Percentiles rank a stretch among this genome's conserved stretches.
phyloP scores from a whole-genome alignment of 2,113 vertebrate species.

The Eclectus roratus region DNA sequence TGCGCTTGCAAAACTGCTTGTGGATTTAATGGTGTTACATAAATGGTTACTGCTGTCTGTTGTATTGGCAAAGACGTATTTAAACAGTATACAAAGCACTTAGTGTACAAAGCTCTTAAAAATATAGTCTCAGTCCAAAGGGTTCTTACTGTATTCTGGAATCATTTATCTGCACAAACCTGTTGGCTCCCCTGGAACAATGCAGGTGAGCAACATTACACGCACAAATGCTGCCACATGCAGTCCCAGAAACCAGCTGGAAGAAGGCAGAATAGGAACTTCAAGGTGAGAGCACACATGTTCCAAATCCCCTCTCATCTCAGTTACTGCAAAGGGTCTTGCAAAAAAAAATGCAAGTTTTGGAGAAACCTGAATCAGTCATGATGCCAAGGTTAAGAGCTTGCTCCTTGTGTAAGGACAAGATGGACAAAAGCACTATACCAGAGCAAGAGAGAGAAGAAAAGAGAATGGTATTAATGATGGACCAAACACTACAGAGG shows the following conservation, averaged over 20 bases:
- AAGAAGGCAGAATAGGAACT: neutral
- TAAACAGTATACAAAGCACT: neutral
- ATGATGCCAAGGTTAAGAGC: neutral
- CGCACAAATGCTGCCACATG: neutral
- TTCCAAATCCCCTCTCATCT: neutral
- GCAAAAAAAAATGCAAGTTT: neutral
- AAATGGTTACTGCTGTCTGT: neutral
- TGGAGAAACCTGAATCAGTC: neutral
- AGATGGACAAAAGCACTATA: neutral
- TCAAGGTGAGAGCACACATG: neutral
- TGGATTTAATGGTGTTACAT: conserved; percentile 1
- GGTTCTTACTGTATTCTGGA: neutral
- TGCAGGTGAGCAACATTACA: neutral
- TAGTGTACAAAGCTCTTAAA: neutral
- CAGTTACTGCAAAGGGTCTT: neutral
- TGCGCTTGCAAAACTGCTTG: neutral
- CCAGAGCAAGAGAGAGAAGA: neutral
- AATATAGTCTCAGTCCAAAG: neutral
- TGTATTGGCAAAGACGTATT: neutral
- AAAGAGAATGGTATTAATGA: neutral
- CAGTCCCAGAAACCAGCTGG: neutral
- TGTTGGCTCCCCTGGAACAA: neutral
- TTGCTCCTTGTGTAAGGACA: neutral
- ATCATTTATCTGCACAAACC: neutral
- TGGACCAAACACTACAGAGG: neutral